Evolutionary conservation across 2,797 vertebrate species (phyloP), one percentile per base, ranked within the genome.

Genomic region (Myiothlypis coronata): DNA sequence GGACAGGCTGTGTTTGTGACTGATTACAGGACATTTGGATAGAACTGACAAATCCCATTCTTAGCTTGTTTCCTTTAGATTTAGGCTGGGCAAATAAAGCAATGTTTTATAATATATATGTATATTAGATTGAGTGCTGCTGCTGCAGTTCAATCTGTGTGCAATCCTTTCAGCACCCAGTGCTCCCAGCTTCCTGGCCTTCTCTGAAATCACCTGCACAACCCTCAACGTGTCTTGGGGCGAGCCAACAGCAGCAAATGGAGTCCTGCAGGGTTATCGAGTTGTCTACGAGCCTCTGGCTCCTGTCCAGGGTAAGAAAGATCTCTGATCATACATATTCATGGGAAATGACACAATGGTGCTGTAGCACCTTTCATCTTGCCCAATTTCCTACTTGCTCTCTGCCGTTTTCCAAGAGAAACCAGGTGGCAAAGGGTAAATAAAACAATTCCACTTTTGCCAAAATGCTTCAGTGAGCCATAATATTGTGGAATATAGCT

Each of bases 191-290:
- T 99, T 97, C 95, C 97, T 99, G 97, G 95, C 96, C 4, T 99
- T 99, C 98, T 99, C 99, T 1, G 99, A 99, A 97, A 98, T 99
- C 97, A 99, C 99, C 18, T 99, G 98, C 86, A 98, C 98, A 16
- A 99, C 99, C 0, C 98, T 99, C 94, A 99, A 99, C 0, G 98
- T 99, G 82, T 99, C 99, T n/a, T 99, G 99, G 99, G 99, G 99
- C 0, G 98, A 98, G 82, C 99, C 99, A 0, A 70, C 97, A 19
- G 98, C 98, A 32, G 98, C 99, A 74, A 99, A 99, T 27, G 99
- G 99, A 63, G 88, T 99, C 91, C 97, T 99, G 74, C 99, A 99
- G 95, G 99, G 99, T 90, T 99, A 99, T 97, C 98, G 99, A 81
- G 98, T 99, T 65, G 97, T 99, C 68, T 99, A 99, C 55, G 98